Conservation (phyloP, 2,888 invertebrate genomes). For the Diabrotica balteata region DNA sequence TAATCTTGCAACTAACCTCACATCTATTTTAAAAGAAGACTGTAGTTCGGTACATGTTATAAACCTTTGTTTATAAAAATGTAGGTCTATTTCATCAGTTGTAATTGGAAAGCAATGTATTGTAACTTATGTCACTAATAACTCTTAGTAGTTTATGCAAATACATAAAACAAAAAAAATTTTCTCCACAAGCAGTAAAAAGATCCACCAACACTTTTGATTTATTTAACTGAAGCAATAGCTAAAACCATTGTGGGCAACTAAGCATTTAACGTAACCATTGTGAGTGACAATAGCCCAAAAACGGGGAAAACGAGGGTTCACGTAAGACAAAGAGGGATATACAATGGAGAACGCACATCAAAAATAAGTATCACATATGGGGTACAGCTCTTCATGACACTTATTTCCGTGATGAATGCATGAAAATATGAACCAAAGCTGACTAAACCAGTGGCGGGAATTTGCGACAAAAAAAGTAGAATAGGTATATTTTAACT, state of each 20-base stretch:
- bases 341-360: conserved; percentile 36
- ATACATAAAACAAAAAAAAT: too few relatives aligned
- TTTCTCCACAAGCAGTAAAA: too few relatives aligned
- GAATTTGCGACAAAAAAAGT: background rate
- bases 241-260: conserved; percentile 15
- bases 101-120: too few relatives aligned
- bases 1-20: too few relatives aligned
- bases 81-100: too few relatives aligned
- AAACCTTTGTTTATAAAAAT: too few relatives aligned
- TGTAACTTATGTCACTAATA: too few relatives aligned
- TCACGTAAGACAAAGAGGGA: conserved; percentile 33
- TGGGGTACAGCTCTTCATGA: conserved; percentile 35
- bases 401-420: conserved; percentile 38
- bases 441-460: conserved; percentile 12
- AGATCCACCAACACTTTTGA: too few relatives aligned
- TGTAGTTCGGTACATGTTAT: too few relatives aligned
- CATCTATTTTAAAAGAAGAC: too few relatives aligned
- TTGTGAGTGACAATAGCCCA: conserved; percentile 24
- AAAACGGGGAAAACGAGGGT: conserved; percentile 24
- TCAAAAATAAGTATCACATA: conserved; percentile 36
- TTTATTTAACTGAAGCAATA: conserved; percentile 22
- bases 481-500: too few relatives aligned
- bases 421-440: conserved; percentile 38
- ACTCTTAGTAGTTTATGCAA: too few relatives aligned
- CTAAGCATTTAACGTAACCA: conserved; percentile 25